These are phyloP conservation scores for Drosophila sordidula DNA, from an alignment of 2,888 invertebrate species.

Conservation along the genomic window DNA sequence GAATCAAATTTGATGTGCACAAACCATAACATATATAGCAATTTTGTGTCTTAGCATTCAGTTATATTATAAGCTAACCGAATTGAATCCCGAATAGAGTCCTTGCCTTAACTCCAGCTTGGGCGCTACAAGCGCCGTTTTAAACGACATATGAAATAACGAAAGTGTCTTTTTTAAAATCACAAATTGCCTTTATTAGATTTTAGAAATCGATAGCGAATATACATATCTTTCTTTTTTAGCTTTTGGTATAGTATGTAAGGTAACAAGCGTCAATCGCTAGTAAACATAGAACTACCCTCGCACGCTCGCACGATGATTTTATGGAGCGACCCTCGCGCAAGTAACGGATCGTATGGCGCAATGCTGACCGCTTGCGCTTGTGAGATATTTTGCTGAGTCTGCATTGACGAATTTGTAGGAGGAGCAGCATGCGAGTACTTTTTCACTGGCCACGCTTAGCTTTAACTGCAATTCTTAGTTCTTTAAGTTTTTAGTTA, in stretches of 20 bases:
- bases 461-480: too few relatives aligned
- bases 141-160: slow-evolving; percentile 26
- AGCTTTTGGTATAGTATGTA: slow-evolving; percentile 43
- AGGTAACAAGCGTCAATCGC: too few relatives aligned
- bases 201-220: slow-evolving; percentile 77
- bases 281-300: too few relatives aligned
- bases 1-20: slow-evolving; percentile 30
- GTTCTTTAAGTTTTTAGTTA: too few relatives aligned
- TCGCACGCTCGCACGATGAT: too few relatives aligned
- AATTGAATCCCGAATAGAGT: slow-evolving; percentile 16
- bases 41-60: slow-evolving; percentile 33
- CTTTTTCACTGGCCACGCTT: too few relatives aligned
- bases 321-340: too few relatives aligned
- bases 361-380: too few relatives aligned
- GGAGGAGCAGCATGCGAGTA: too few relatives aligned
- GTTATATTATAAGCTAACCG: slow-evolving; percentile 32
- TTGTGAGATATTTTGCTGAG: too few relatives aligned
- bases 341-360: too few relatives aligned
- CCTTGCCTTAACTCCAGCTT: slow-evolving; percentile 39
- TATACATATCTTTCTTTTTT: slow-evolving; percentile 25
- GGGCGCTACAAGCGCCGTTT: slow-evolving; percentile 46
- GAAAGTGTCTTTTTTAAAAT: slow-evolving; percentile 62
- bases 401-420: too few relatives aligned
- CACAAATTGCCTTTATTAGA: slow-evolving; percentile 81
- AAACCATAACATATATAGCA: slow-evolving; percentile 30